phyloP scores from a whole-genome alignment of 1,140 invertebrate genomes.

The Microplitis demolitor region DNA sequence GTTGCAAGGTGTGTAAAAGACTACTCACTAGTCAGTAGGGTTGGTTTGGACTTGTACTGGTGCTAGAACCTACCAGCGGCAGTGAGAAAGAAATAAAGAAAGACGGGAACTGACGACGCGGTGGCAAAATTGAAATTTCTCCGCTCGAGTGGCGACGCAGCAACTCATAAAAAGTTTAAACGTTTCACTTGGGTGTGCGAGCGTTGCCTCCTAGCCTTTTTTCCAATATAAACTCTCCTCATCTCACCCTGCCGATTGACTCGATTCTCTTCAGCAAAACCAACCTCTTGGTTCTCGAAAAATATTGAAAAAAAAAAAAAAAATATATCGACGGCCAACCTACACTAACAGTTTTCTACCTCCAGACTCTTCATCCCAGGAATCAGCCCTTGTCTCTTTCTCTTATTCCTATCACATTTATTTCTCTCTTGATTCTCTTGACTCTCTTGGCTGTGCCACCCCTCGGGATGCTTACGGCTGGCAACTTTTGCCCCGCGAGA shows the following conservation, averaged over 20 bases:
- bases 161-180: constrained; percentile 63
- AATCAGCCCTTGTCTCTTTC: neutral
- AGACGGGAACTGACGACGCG: constrained; percentile 14
- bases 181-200: constrained; percentile 51
- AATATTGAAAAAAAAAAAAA: neutral
- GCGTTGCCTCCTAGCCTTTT: constrained; percentile 42
- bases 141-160: constrained; percentile 57
- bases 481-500: constrained; percentile 58
- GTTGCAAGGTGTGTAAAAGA: too few species aligned
- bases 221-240: constrained; percentile 58
- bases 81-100: constrained; percentile 11
- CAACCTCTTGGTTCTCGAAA: constrained; percentile 16
- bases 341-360: neutral
- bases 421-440: neutral
- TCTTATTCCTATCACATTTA: neutral
- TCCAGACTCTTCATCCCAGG: constrained; percentile 1
- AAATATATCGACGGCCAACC: neutral
- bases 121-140: constrained; percentile 61
- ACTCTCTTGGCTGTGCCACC: constrained; percentile 8
- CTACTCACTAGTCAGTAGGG: too few species aligned
- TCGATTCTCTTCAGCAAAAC: constrained; percentile 38
- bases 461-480: constrained; percentile 51
- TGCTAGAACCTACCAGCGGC: constrained; percentile 17
- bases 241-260: constrained; percentile 52
- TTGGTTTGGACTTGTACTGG: neutral